Percentiles rank a stretch among this genome's conserved stretches.
phyloP scores from a whole-genome alignment of 2,113 vertebrate genomes.

The Heterotilapia buettikoferi region DNA sequence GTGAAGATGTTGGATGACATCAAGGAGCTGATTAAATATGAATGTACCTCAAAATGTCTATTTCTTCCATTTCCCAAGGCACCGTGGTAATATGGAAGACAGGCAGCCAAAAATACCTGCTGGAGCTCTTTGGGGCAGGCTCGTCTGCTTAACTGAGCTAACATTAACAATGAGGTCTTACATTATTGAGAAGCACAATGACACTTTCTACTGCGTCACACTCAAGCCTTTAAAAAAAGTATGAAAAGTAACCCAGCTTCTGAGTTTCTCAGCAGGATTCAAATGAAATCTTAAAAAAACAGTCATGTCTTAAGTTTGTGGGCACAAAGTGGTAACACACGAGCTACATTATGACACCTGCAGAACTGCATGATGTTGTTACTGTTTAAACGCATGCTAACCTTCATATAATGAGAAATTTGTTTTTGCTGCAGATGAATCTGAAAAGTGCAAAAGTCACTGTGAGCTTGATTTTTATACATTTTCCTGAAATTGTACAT shows the following conservation, averaged over 20 bases:
- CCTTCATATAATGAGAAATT: neutral
- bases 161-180: neutral
- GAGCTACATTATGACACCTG: neutral
- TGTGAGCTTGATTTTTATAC: neutral
- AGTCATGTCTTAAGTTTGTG: neutral
- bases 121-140: neutral
- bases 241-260: neutral
- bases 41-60: neutral
- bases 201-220: neutral
- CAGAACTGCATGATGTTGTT: neutral
- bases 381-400: neutral
- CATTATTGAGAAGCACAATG: constrained; percentile 17
- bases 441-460: neutral
- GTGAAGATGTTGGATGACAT: neutral
- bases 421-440: neutral
- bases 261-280: neutral
- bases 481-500: neutral
- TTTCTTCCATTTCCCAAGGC: neutral
- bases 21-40: constrained; percentile 1
- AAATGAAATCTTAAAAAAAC: neutral
- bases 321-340: neutral
- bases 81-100: neutral
- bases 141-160: neutral
- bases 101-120: constrained; percentile 19
- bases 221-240: neutral